Percentiles rank a stretch among this genome's conserved stretches.
phyloP scores from a whole-genome alignment of 2,113 vertebrate species.

The Axis porcinus region DNA sequence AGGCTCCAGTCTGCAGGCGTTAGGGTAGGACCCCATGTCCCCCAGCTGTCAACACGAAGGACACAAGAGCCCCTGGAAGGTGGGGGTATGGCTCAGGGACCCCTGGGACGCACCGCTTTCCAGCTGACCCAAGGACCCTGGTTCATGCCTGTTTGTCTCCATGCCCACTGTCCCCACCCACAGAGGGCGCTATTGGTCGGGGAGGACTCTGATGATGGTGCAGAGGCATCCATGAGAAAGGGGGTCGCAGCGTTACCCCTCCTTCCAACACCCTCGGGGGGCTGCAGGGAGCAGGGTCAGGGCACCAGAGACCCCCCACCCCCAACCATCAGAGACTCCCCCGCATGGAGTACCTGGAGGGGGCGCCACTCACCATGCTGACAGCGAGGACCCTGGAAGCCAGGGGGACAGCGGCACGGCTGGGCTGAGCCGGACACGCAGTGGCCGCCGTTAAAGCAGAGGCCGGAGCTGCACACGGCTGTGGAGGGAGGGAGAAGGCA shows the following conservation, averaged over 20 bases:
- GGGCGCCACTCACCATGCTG: constrained; percentile 84
- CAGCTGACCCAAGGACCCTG: rapidly evolving
- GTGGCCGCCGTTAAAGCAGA: constrained; percentile 86
- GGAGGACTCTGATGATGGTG: background rate
- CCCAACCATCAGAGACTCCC: background rate
- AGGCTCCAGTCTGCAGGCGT: rapidly evolving
- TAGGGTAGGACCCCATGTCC: rapidly evolving
- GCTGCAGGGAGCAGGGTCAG: background rate
- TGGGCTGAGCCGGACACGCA: constrained; percentile 80
- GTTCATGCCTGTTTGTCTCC: background rate
- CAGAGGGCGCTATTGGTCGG: rapidly evolving
- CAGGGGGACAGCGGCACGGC: constrained; percentile 84
- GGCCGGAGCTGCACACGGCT: constrained; percentile 79
- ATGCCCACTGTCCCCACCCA: background rate
- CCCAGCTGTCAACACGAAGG: rapidly evolving
- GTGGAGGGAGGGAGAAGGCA: background rate
- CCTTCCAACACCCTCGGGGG: background rate
- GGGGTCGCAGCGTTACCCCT: background rate
- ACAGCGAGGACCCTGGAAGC: constrained; percentile 88
- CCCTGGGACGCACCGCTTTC: rapidly evolving
- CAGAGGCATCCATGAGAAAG: background rate
- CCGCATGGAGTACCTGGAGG: background rate
- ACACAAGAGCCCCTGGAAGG: rapidly evolving
- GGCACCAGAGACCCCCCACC: background rate
- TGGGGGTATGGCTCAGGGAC: rapidly evolving